Evolutionary conservation across 2,113 vertebrate genomes (phyloP).

Genomic region (Silurus glanis): DNA sequence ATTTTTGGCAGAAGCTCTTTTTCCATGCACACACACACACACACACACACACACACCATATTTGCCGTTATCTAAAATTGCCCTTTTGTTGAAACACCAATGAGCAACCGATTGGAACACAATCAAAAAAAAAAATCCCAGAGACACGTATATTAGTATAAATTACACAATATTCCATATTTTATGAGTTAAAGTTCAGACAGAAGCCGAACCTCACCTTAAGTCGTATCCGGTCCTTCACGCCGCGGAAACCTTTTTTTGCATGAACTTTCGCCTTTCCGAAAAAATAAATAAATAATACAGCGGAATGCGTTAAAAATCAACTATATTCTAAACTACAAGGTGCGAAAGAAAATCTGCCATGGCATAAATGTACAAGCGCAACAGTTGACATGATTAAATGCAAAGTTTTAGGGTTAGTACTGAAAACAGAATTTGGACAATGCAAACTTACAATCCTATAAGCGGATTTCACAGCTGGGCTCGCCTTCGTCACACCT

Average conservation of each 20-base stretch:
- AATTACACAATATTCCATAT: conserved; percentile 85
- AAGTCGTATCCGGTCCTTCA: conserved; percentile 89
- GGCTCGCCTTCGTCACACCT: conserved; percentile 89
- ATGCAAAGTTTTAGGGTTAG: neutral
- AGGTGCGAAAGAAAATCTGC: neutral
- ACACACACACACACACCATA: neutral
- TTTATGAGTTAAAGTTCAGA: conserved; percentile 23
- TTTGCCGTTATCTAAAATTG: neutral
- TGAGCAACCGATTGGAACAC: conserved; percentile 30
- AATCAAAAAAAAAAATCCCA: conserved; percentile 76
- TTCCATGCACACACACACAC: neutral
- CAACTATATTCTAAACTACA: too few relatives aligned
- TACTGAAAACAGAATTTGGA: neutral
- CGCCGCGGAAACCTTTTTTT: conserved; percentile 88
- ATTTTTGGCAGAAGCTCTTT: neutral
- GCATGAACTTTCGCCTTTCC: conserved; percentile 90
- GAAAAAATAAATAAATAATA: conserved; percentile 9
- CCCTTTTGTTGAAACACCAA: conserved; percentile 46
- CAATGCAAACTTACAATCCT: conserved; percentile 76
- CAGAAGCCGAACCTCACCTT: conserved; percentile 77
- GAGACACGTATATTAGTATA: conserved; percentile 81
- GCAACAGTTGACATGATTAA: neutral
- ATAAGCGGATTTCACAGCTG: conserved; percentile 78
- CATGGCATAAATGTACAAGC: neutral
- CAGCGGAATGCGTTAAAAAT: neutral